Evolutionary conservation across 2,888 invertebrate genomes (phyloP), one percentile per base, ranked within the genome.

Genomic region (Hypselothyrea guttata): DNA sequence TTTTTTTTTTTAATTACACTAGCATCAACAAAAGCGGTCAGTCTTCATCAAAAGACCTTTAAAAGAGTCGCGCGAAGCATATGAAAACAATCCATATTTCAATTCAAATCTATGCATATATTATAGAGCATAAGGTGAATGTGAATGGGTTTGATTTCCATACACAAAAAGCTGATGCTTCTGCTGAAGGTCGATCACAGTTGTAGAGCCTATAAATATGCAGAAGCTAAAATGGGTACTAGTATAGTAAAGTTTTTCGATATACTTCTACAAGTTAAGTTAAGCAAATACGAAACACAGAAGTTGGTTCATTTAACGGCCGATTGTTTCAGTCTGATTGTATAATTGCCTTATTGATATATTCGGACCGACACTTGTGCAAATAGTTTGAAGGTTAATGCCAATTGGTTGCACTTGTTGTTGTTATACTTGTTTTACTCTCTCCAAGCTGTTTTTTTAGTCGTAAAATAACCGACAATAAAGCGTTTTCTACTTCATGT

Each of bases 311-410:
- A 55, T 68, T 68, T 68, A 68, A 63, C 58, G 48, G 28, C 18
- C 31, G 55, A 69, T 58, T 69, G 68, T 69, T 45, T n/a, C 5
- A 49, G 52, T 34, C 34, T 41, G 69, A 68, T 69, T 69, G 62
- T 35, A 52, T 30, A 28, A 52, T 68, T 42, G 68, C 44, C 47
- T 48, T 68, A 58, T 69, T 69, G 54, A 63, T 56, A 52, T 55
- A 46, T 69, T 41, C 35, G 34, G 61, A 27, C 9, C 22, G 54
- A 54, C 76, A 76, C 60, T 71, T 76, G 76, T 38, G 67, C 58
- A 79, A 79, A 76, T 55, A 71, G 45, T 64, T 55, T 61, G 56
- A 75, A 77, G 75, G 77, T 71, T 60, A 75, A 65, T 69, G 69
- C 41, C 72, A 62, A 60, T 49, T 60, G 71, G 27, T 37, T 35